Conservation (phyloP, 2,797 vertebrate species). For the Graptemys geographica region DNA sequence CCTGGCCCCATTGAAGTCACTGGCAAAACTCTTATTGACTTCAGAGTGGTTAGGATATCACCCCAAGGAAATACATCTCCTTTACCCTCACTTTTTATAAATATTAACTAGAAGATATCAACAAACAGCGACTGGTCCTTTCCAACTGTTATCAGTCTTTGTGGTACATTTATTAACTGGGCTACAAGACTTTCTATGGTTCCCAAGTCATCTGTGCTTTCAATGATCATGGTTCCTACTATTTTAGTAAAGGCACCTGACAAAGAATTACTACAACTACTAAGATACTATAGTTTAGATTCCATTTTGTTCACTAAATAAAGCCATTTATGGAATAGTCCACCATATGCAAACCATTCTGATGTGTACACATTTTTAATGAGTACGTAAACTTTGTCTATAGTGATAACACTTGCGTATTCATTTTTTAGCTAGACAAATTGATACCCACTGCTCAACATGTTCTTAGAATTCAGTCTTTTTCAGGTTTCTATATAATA, state of each 20-base stretch:
- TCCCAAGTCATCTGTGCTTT: not conserved
- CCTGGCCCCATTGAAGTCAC: not conserved
- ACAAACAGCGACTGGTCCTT: not conserved
- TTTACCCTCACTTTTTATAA: not conserved
- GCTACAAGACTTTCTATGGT: not conserved
- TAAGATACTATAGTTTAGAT: not conserved
- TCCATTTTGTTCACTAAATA: not conserved
- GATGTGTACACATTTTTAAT: not conserved
- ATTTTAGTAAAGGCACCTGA: slow-evolving; percentile 4
- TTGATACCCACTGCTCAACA: not conserved
- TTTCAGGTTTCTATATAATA: not conserved
- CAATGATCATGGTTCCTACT: not conserved
- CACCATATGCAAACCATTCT: not conserved
- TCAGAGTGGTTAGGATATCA: not conserved
- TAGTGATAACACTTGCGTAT: not conserved
- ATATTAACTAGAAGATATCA: not conserved
- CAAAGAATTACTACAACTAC: not conserved
- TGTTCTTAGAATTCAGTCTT: not conserved
- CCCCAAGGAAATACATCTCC: not conserved
- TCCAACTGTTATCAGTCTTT: not conserved
- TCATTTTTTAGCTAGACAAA: not conserved
- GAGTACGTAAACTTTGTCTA: not conserved
- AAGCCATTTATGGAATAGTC: not conserved
- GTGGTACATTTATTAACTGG: not conserved
- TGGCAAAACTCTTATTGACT: not conserved